Conservation (phyloP, 2,888 invertebrate species). For the Lordiphosa fenestrarum region DNA sequence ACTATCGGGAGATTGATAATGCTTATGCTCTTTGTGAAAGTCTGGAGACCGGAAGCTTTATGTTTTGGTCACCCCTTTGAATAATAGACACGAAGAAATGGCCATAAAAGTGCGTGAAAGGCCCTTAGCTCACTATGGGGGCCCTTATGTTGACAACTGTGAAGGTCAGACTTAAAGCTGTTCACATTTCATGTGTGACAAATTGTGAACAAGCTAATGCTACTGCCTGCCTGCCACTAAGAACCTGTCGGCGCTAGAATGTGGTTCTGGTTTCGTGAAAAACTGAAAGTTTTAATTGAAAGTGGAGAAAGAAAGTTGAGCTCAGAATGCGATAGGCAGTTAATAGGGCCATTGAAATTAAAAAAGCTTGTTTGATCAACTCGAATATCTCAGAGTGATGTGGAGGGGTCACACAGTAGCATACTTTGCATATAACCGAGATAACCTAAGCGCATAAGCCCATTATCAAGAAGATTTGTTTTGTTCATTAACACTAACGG, state of each 20-base stretch:
- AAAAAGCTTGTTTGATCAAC: slow-evolving; percentile 37
- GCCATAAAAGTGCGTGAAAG: too few relatives aligned
- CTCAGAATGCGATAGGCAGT: slow-evolving; percentile 24
- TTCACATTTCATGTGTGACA: slow-evolving; percentile 34
- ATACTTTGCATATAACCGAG: slow-evolving; percentile 27
- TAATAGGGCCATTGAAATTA: slow-evolving; percentile 45
- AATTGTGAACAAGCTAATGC: slow-evolving; percentile 29
- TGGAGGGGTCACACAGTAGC: slow-evolving; percentile 49
- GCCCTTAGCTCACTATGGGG: too few relatives aligned
- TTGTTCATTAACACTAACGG: slow-evolving; percentile 55
- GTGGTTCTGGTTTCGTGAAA: slow-evolving; percentile 32
- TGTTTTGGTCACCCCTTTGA: too few relatives aligned
- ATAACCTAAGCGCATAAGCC: slow-evolving; percentile 16
- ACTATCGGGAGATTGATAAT: too few relatives aligned
- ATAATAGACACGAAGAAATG: too few relatives aligned
- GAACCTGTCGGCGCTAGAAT: slow-evolving; percentile 41
- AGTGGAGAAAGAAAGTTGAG: slow-evolving; percentile 52
- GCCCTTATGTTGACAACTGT: too few relatives aligned
- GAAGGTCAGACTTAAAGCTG: too few relatives aligned
- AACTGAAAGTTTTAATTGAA: slow-evolving; percentile 62
- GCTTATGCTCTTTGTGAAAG: too few relatives aligned
- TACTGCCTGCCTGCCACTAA: slow-evolving; percentile 16
- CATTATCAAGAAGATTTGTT: slow-evolving; percentile 32
- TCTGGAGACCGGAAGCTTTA: too few relatives aligned
- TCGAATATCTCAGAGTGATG: slow-evolving; percentile 15